Conservation (phyloP, 2,888 invertebrate genomes). For the Osedax frankpressi region DNA sequence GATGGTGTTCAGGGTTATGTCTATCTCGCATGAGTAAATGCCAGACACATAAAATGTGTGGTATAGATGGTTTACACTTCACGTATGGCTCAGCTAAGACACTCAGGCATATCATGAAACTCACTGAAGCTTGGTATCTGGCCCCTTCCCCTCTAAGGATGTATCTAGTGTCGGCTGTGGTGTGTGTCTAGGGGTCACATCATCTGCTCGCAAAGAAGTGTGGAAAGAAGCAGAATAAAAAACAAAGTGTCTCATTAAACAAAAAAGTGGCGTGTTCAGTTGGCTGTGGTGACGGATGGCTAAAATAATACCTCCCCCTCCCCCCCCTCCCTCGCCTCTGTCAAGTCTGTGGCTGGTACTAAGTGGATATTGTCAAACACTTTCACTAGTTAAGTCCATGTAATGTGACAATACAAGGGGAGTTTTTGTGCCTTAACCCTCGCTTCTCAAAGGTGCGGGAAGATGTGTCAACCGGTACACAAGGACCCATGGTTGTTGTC, state of each 20-base stretch:
- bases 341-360: background rate
- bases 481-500: background rate
- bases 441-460: background rate
- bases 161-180: background rate
- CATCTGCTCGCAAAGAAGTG: background rate
- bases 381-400: background rate
- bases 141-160: background rate
- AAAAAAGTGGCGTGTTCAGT: background rate
- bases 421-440: conserved; percentile 7
- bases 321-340: background rate
- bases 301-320: too few relatives aligned
- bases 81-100: background rate
- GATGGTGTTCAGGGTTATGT: background rate
- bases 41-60: background rate
- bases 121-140: background rate
- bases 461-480: background rate
- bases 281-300: background rate
- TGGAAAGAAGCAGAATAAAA: conserved; percentile 5
- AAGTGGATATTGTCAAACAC: conserved; percentile 6
- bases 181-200: background rate
- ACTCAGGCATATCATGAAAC: background rate
- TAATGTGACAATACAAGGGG: background rate
- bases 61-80: background rate
- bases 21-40: background rate
- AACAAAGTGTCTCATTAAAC: background rate